Conservation (phyloP, 2,888 invertebrate genomes). For the Leuctra nigra region DNA sequence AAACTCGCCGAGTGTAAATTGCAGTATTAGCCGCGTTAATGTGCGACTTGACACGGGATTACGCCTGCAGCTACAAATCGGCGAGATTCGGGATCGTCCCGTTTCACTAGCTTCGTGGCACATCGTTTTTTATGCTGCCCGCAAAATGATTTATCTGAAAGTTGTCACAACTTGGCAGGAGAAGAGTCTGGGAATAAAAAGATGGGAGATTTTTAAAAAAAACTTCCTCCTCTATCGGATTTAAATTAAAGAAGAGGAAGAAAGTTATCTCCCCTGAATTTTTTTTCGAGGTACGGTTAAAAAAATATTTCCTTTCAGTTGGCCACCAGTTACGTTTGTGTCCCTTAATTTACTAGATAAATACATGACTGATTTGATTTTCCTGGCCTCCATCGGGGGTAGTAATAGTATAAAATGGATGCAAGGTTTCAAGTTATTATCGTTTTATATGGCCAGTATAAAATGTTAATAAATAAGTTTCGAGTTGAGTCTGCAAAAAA, state of each 20-base stretch:
- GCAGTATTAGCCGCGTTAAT: too few relatives aligned
- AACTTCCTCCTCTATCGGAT: background rate
- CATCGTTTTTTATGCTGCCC: too few relatives aligned
- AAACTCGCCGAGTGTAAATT: too few relatives aligned
- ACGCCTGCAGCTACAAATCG: too few relatives aligned
- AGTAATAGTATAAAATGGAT: too few relatives aligned
- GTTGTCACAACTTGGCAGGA: background rate
- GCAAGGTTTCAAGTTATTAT: too few relatives aligned
- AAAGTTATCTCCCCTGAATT: background rate
- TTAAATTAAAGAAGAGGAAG: background rate
- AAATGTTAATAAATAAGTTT: constrained; percentile 13
- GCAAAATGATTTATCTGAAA: background rate
- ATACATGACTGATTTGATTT: background rate
- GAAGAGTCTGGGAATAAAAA: background rate
- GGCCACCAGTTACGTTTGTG: background rate
- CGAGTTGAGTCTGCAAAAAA: background rate
- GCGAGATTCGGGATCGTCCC: too few relatives aligned
- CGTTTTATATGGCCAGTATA: background rate
- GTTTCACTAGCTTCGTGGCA: too few relatives aligned
- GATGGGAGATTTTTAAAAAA: background rate
- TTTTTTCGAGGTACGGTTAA: background rate
- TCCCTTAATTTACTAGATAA: background rate
- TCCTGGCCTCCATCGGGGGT: too few relatives aligned
- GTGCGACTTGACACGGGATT: too few relatives aligned
- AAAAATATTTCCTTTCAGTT: background rate